Conservation (phyloP, 2,113 vertebrate genomes). For the Collichthys lucidus region DNA sequence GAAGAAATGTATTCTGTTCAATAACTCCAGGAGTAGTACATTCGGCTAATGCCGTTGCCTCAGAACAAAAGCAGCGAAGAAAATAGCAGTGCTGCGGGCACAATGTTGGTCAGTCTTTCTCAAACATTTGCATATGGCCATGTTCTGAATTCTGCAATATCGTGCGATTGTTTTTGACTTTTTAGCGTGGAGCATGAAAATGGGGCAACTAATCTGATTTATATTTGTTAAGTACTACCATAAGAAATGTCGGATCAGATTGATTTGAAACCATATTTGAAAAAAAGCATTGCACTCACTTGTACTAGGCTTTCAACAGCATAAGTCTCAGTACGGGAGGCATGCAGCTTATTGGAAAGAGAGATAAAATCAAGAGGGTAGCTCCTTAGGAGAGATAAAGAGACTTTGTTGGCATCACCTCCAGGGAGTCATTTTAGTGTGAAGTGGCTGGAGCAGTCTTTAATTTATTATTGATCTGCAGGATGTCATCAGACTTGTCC, state of each 20-base stretch:
- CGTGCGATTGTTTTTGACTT: neutral
- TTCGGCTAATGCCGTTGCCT: neutral
- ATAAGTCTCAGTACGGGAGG: neutral
- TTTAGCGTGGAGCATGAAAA: neutral
- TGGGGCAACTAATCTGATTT: neutral
- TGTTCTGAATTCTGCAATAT: neutral
- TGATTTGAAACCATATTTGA: constrained; percentile 4
- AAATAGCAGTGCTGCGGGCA: neutral
- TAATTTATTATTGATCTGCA: constrained; percentile 79
- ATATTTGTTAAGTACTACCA: neutral
- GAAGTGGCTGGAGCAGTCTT: constrained; percentile 55
- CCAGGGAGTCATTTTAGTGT: constrained; percentile 61
- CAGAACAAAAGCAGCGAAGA: constrained; percentile 18
- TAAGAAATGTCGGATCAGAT: neutral
- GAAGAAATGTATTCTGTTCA: constrained; percentile 34
- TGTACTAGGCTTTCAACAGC: neutral
- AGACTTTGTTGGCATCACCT: constrained; percentile 56
- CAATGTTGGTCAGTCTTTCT: neutral
- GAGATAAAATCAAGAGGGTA: constrained; percentile 23
- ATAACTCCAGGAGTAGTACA: neutral
- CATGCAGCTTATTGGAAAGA: neutral
- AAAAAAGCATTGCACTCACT: neutral
- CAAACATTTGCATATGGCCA: neutral
- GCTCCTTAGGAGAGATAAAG: constrained; percentile 61
- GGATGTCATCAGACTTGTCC: constrained; percentile 59